Evolutionary conservation across 2,113 vertebrate species (phyloP).

Genomic region (Larimichthys crocea): DNA sequence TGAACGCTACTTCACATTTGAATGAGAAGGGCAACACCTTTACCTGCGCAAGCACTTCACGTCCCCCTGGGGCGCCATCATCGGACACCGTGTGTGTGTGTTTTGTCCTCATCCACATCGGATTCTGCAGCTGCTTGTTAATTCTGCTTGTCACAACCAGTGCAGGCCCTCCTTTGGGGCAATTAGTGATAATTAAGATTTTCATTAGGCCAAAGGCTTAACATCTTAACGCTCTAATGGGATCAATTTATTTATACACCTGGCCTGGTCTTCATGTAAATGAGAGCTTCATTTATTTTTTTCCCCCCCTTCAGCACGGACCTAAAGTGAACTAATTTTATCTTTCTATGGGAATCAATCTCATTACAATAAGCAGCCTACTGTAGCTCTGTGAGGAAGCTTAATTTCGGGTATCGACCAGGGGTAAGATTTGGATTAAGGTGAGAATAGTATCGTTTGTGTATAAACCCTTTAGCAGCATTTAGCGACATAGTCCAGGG

Average conservation of each 20-base stretch:
- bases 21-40: no score
- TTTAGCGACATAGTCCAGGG: background rate
- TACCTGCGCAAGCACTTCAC: no score
- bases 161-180: slow-evolving; percentile 2
- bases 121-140: slow-evolving; percentile 19
- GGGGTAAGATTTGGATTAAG: slow-evolving; percentile 2
- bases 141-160: slow-evolving; percentile 4
- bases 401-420: slow-evolving; percentile 27
- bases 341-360: slow-evolving; percentile 24
- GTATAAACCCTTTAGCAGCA: no score
- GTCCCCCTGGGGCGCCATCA: no score
- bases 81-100: background rate
- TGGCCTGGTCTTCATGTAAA: slow-evolving; percentile 32
- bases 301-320: background rate
- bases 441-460: no score
- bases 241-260: slow-evolving; percentile 51
- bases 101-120: slow-evolving; percentile 4
- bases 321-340: slow-evolving; percentile 24
- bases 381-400: slow-evolving; percentile 1
- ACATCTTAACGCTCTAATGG: slow-evolving; percentile 53
- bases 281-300: slow-evolving; percentile 8
- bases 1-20: no score
- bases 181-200: slow-evolving; percentile 61
- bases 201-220: slow-evolving; percentile 48
- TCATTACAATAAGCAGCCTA: slow-evolving; percentile 16